Conservation (phyloP, 2,113 vertebrate genomes). For the Heloderma charlesbogerti region DNA sequence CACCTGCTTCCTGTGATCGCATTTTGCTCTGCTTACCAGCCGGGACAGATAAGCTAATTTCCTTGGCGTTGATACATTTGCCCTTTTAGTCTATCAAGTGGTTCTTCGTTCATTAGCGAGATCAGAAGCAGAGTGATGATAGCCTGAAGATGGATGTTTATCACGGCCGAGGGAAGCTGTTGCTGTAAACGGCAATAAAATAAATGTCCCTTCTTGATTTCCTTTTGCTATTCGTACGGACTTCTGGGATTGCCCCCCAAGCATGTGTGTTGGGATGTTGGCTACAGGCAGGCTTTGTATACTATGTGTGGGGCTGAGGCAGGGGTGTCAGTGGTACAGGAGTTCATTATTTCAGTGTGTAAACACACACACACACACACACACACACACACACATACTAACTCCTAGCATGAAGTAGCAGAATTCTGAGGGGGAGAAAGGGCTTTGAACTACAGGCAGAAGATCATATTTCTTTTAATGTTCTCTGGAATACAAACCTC, state of each 20-base stretch:
- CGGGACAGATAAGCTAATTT: slow-evolving; percentile 64
- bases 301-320: not conserved
- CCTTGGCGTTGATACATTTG: slow-evolving; percentile 55
- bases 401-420: no score
- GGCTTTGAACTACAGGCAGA: no score
- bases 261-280: not conserved
- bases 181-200: slow-evolving; percentile 22
- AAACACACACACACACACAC: no score
- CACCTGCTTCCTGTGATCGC: slow-evolving; percentile 55
- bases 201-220: slow-evolving; percentile 19
- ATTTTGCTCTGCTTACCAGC: slow-evolving; percentile 48
- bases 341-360: no score
- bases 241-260: not conserved
- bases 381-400: no score
- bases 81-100: slow-evolving; percentile 51
- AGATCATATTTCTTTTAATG: no score
- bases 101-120: slow-evolving; percentile 50
- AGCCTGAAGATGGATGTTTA: not conserved
- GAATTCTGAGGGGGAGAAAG: no score
- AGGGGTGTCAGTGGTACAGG: no score
- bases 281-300: no score
- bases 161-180: slow-evolving; percentile 28
- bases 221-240: not conserved
- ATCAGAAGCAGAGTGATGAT: not conserved
- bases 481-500: no score